Evolutionary conservation across 2,113 vertebrate species (phyloP).

Genomic region (Proterorhinus semilunaris): DNA sequence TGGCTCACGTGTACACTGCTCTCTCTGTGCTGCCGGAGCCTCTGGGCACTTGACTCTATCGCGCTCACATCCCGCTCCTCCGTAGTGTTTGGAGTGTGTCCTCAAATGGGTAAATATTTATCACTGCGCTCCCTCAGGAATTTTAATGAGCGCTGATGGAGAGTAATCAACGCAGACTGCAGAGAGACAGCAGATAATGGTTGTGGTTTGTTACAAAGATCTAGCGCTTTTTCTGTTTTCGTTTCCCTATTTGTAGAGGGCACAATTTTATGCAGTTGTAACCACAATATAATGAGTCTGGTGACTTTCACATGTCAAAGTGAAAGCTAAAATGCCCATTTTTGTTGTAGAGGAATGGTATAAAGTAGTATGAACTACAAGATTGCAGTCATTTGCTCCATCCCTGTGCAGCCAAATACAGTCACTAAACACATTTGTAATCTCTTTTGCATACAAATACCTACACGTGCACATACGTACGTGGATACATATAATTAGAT

Average conservation of each 20-base stretch:
- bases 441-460: no score
- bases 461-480: no score
- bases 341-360: no score
- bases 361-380: no score
- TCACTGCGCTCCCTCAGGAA: conserved; percentile 64
- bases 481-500: no score
- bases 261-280: no score
- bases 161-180: conserved; percentile 51
- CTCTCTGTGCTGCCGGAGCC: conserved; percentile 32
- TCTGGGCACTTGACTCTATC: conserved; percentile 60
- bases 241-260: not conserved
- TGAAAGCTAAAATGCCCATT: no score
- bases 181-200: not conserved
- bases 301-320: no score
- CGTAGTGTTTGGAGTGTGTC: conserved; percentile 70
- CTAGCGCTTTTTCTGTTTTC: conserved; percentile 30
- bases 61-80: conserved; percentile 54
- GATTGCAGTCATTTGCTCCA: no score
- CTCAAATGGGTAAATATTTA: conserved; percentile 72
- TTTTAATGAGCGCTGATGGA: conserved; percentile 72
- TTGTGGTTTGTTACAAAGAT: conserved; percentile 19
- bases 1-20: conserved; percentile 46
- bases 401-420: no score
- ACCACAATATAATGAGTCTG: no score
- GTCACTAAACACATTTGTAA: no score